Evolutionary conservation across 1,140 invertebrate genomes (phyloP).

Genomic region (Drosophila repleta): DNA sequence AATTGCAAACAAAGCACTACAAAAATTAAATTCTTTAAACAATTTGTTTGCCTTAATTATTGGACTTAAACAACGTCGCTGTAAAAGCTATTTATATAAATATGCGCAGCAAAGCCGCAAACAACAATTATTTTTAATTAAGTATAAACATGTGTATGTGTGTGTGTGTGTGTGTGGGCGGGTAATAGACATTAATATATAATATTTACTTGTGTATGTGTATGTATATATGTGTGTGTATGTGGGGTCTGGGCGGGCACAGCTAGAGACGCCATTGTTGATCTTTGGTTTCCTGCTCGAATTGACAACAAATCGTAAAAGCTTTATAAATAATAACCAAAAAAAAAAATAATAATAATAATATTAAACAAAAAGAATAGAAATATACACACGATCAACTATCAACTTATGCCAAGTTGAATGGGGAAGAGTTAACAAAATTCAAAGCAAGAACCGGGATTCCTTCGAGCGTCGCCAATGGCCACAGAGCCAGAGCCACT

Average conservation of each 20-base stretch:
- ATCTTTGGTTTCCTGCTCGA: conserved; percentile 48
- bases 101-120: conserved; percentile 62
- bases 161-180: conserved; percentile 19
- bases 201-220: conserved; percentile 32
- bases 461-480: conserved; percentile 18
- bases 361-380: background rate
- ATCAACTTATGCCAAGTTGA: conserved; percentile 45
- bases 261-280: conserved; percentile 26
- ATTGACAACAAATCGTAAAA: conserved; percentile 44
- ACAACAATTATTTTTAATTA: conserved; percentile 77
- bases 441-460: conserved; percentile 50
- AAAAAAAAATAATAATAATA: conserved; percentile 28
- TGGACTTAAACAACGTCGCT: conserved; percentile 74
- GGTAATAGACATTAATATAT: conserved; percentile 49
- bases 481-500: conserved; percentile 31
- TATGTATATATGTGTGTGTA: conserved; percentile 36
- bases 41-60: conserved; percentile 73
- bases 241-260: conserved; percentile 5
- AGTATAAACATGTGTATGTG: conserved; percentile 50
- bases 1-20: conserved; percentile 75
- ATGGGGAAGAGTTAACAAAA: conserved; percentile 28
- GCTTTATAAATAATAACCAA: conserved; percentile 30
- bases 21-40: conserved; percentile 72
- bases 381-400: conserved; percentile 28
- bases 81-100: conserved; percentile 76